These are phyloP conservation scores for Alethe diademata DNA, from an alignment of 2,113 vertebrate genomes.

Conservation along the genomic window DNA sequence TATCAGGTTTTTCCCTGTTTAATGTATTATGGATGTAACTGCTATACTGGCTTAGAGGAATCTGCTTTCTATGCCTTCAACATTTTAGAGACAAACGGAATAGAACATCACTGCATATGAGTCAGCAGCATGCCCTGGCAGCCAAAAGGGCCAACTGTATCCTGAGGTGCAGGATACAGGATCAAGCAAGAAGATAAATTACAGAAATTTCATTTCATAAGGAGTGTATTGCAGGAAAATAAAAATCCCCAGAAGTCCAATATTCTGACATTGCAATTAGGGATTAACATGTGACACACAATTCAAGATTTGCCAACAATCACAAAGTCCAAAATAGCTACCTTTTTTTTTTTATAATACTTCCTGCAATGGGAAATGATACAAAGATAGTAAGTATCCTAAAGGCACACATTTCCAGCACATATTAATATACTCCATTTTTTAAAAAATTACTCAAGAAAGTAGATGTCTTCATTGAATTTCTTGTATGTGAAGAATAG, in stretches of 20 bases:
- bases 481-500: background rate
- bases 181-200: background rate
- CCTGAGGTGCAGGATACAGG: background rate
- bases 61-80: background rate
- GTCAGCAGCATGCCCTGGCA: background rate
- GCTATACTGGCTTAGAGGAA: background rate
- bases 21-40: background rate
- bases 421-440: background rate
- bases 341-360: background rate
- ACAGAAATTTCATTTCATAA: background rate
- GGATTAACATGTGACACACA: background rate
- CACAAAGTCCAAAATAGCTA: background rate
- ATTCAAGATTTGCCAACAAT: background rate
- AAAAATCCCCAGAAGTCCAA: background rate
- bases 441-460: background rate
- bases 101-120: background rate
- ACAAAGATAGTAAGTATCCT: background rate
- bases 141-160: background rate
- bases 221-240: background rate
- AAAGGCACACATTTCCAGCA: background rate
- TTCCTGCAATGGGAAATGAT: background rate
- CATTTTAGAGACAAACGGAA: background rate
- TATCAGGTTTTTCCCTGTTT: background rate
- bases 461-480: background rate
- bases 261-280: background rate